Conservation (phyloP, 2,113 vertebrate genomes). For the Hippolais icterina region DNA sequence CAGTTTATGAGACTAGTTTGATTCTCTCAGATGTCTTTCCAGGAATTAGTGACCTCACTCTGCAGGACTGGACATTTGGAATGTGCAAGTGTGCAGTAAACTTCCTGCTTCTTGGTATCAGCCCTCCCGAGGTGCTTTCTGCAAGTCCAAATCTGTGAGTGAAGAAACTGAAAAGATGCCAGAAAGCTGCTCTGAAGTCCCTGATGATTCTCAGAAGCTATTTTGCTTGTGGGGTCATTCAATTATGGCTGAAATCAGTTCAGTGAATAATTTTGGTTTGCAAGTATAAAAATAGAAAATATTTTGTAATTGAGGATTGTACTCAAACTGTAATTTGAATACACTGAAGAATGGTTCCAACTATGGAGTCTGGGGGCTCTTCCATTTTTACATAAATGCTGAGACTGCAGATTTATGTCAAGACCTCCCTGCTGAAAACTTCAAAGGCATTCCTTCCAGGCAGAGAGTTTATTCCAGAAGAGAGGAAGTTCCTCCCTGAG, state of each 20-base stretch:
- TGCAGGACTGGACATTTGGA: conserved; percentile 9
- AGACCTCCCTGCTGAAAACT: conserved; percentile 24
- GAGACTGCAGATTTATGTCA: background rate
- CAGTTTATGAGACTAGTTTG: conserved; percentile 6
- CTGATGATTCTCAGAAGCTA: background rate
- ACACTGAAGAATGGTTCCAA: background rate
- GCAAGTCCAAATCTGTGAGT: background rate
- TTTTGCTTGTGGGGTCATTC: background rate
- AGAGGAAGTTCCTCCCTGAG: background rate
- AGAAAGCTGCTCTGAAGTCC: background rate
- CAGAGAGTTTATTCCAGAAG: background rate
- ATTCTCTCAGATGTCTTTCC: conserved; percentile 51
- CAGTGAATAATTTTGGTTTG: background rate
- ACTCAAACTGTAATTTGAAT: background rate
- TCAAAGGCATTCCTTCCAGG: background rate
- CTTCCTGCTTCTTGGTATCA: conserved; percentile 19
- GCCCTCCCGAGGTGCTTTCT: background rate
- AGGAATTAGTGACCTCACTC: conserved; percentile 41
- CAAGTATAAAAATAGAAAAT: conserved; percentile 15
- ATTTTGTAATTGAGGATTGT: background rate
- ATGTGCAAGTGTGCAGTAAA: background rate
- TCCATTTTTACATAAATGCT: background rate
- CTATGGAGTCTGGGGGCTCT: background rate
- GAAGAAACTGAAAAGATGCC: background rate
- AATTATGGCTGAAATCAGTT: background rate